Base-by-base conservation (phyloP, 37 sponge, comb jelly and placozoan species). In the Chondrilla cf. caribensis region DNA sequence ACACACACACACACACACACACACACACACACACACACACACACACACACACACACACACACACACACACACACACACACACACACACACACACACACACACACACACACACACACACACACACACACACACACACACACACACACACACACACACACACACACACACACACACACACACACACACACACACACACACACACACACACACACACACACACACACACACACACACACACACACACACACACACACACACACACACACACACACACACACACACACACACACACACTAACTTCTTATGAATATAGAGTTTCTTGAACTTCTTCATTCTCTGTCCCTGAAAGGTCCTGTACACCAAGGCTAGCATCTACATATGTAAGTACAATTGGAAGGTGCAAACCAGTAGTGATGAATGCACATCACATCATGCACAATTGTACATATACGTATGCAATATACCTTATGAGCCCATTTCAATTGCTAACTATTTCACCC, bases 271-370 rank as follows among this genome's bases (percentile, higher is more conserved):
- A 47, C 51, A 47, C 51, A 47, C 51, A 47, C 51, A 47, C 51
- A 47, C 51, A 47, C 51, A 47, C 51, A 47, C 51, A 47, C 51
- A 47, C 51, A 42, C 60, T 19, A 47, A 88, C 88, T 89, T 79
- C 47, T 84, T 88, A 70, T 90, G 95, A 0, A 91, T 38, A 42
- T 82, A 88, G 24, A 91, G 58, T 62, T 86, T 83, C 42, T 67
- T 83, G 65, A 88, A 94, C 18, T 94, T 94, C 41, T 86, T 57
- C 79, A 90, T 88, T 38, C 84, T 76, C 3, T 76, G 83, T 17
- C 80, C 66, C 42, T 81, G 68, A 83, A 90, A 94, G 35, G 78
- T 87, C 58, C 84, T 88, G 92, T 88, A 91, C 47, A 94, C 87
- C 29, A 91, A 89, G 43, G 89, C 89, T 0, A 91, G 79, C 37